Percentiles rank a stretch among this genome's conserved stretches.
phyloP scores from a whole-genome alignment of 2,113 vertebrate species.

The zebrafish (Danio rerio) region DNA sequence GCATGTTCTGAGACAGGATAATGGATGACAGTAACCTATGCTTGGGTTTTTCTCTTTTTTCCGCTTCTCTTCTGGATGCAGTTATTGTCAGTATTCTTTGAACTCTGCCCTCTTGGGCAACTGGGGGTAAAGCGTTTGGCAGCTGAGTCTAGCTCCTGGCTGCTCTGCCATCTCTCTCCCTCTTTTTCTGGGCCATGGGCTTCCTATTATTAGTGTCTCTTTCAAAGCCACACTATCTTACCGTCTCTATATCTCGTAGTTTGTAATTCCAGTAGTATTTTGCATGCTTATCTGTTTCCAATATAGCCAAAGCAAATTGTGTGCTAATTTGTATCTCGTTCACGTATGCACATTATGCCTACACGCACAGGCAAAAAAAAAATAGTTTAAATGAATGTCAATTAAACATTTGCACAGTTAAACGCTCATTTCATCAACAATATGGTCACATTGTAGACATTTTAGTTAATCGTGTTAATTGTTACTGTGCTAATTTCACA shows the following conservation, averaged over 20 bases:
- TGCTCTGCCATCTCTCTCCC: neutral
- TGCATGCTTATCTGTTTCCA: slow-evolving; percentile 6
- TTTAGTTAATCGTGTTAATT: neutral
- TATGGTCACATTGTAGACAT: neutral
- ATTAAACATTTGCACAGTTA: slow-evolving; percentile 1
- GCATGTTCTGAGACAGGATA: neutral
- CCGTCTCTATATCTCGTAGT: neutral
- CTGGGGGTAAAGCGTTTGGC: slow-evolving; percentile 25
- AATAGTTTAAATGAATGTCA: neutral
- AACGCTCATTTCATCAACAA: neutral
- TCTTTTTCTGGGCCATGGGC: slow-evolving; percentile 3
- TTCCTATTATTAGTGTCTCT: neutral
- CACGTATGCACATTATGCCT: slow-evolving; percentile 1
- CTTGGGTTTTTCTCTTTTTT: neutral
- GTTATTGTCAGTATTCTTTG: slow-evolving; percentile 8
- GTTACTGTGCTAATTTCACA: neutral
- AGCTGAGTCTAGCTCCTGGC: slow-evolving; percentile 12
- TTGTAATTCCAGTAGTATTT: neutral
- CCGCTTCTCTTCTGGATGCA: slow-evolving; percentile 3
- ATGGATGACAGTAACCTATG: neutral
- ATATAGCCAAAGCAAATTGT: neutral
- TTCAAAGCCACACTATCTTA: neutral
- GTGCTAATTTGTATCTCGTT: slow-evolving; percentile 10
- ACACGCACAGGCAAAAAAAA: neutral
- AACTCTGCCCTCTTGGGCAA: slow-evolving; percentile 7